Conservation (phyloP, 2,113 vertebrate genomes). For the Proterorhinus semilunaris region DNA sequence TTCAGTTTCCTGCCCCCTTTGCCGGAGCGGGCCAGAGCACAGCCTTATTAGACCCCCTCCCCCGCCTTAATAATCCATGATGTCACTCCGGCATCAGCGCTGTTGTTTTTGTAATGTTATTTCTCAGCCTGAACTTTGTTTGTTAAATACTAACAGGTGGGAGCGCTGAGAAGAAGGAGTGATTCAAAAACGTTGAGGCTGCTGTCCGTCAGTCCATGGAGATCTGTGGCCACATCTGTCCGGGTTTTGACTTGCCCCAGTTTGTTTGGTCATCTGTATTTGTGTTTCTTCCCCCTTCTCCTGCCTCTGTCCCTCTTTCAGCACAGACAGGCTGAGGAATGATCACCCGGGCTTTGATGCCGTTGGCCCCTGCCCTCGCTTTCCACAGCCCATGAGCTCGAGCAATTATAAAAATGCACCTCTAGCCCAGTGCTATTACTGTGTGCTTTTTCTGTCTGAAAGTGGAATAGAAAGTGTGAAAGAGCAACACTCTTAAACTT, state of each 20-base stretch:
- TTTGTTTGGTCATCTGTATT: constrained; percentile 76
- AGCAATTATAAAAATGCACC: constrained; percentile 68
- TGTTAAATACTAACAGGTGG: constrained; percentile 73
- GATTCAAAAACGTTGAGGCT: constrained; percentile 31
- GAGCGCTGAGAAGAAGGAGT: constrained; percentile 17
- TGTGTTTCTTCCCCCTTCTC: constrained; percentile 49
- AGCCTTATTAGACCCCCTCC: constrained; percentile 66
- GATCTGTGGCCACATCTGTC: constrained; percentile 72
- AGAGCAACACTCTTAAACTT: not conserved
- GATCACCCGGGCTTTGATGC: constrained; percentile 74
- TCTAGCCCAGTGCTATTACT: constrained; percentile 63
- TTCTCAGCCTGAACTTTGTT: constrained; percentile 52
- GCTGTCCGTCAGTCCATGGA: constrained; percentile 50
- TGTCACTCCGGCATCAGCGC: constrained; percentile 68
- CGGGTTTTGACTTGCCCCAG: constrained; percentile 66
- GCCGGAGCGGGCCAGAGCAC: constrained; percentile 42
- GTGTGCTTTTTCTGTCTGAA: constrained; percentile 54
- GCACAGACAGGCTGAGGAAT: constrained; percentile 61
- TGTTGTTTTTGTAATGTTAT: constrained; percentile 54
- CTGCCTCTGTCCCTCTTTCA: constrained; percentile 31
- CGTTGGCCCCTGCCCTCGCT: constrained; percentile 66
- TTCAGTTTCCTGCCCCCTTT: constrained; percentile 72
- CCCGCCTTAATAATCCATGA: constrained; percentile 73
- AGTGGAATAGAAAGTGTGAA: constrained; percentile 13
- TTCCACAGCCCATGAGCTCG: constrained; percentile 66